Evolutionary conservation across 2,888 invertebrate species (phyloP).

Genomic region (Hydriomena furcata): DNA sequence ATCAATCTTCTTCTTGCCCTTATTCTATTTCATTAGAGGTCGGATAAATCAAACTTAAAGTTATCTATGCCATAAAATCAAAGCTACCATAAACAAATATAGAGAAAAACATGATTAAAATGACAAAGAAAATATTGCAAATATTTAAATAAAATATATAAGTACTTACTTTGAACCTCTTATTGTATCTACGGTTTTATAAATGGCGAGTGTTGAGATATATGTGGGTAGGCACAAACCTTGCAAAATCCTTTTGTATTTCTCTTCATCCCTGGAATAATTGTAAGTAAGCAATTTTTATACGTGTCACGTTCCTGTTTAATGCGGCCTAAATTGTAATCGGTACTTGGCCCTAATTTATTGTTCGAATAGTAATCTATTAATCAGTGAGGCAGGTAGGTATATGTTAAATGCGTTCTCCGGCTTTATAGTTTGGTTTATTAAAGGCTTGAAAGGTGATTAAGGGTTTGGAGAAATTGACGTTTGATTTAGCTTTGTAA

Average conservation of each 20-base stretch:
- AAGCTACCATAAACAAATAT: too few relatives aligned
- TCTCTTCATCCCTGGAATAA: conserved; percentile 28
- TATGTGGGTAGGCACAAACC: conserved; percentile 17
- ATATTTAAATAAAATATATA: conserved; percentile 33
- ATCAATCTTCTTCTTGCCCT: too few relatives aligned
- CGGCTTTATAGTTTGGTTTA: conserved; percentile 49
- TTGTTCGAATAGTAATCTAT: conserved; percentile 24
- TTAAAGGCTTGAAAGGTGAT: conserved; percentile 64
- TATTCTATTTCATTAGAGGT: too few relatives aligned
- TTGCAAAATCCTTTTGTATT: conserved; percentile 30
- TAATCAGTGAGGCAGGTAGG: conserved; percentile 12
- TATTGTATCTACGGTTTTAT: conserved; percentile 24
- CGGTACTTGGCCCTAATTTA: conserved; percentile 27
- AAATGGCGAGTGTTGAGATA: conserved; percentile 22
- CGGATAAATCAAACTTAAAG: too few relatives aligned
- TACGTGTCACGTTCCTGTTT: conserved; percentile 26
- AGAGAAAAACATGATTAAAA: conserved; percentile 44
- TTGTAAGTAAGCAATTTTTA: conserved; percentile 26
- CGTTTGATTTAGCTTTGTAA: conserved; percentile 68
- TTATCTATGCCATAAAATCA: too few relatives aligned
- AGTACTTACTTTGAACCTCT: conserved; percentile 32
- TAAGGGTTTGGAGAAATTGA: conserved; percentile 64
- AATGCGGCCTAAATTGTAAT: conserved; percentile 23
- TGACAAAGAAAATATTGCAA: conserved; percentile 42
- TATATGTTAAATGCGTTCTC: conserved; percentile 29